Percentiles rank a stretch among this genome's conserved stretches.
These are phyloP conservation scores for Typhlichthys subterraneus DNA, from an alignment of 2,797 vertebrate species.

Conservation along the genomic window DNA sequence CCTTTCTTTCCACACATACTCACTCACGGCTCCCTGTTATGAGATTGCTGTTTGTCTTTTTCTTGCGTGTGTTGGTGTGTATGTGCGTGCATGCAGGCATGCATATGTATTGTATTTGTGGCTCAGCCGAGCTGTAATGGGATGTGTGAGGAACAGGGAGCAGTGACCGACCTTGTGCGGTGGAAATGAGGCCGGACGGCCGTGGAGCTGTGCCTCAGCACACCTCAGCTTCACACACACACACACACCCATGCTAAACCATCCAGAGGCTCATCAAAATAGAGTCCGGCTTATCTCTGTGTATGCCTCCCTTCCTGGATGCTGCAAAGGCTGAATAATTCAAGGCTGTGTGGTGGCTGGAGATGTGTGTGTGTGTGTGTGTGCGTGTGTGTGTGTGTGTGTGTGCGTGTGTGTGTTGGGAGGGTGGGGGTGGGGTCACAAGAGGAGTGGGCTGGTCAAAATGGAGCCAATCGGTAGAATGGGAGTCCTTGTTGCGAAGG, in stretches of 20 bases:
- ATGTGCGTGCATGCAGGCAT: constrained; percentile 18
- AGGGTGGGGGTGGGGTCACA: constrained; percentile 38
- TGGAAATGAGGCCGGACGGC: constrained; percentile 44
- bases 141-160: constrained; percentile 30
- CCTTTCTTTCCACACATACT: constrained; percentile 31
- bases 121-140: constrained; percentile 33
- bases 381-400: neutral
- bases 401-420: constrained; percentile 28
- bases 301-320: constrained; percentile 24
- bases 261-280: constrained; percentile 48
- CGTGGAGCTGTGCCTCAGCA: constrained; percentile 29
- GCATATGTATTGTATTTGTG: constrained; percentile 11
- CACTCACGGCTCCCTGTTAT: constrained; percentile 18
- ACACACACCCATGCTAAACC: constrained; percentile 20
- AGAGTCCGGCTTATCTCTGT: constrained; percentile 42
- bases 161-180: constrained; percentile 46
- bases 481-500: constrained; percentile 60
- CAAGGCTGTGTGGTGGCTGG: constrained; percentile 60
- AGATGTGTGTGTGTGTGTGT: constrained; percentile 28
- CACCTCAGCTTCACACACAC: neutral
- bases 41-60: constrained; percentile 3
- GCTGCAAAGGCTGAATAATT: constrained; percentile 73
- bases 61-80: constrained; percentile 11
- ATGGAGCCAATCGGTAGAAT: constrained; percentile 68
- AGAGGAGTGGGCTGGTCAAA: constrained; percentile 47